Conservation (phyloP, 2,888 invertebrate genomes). For the Labia minor region DNA sequence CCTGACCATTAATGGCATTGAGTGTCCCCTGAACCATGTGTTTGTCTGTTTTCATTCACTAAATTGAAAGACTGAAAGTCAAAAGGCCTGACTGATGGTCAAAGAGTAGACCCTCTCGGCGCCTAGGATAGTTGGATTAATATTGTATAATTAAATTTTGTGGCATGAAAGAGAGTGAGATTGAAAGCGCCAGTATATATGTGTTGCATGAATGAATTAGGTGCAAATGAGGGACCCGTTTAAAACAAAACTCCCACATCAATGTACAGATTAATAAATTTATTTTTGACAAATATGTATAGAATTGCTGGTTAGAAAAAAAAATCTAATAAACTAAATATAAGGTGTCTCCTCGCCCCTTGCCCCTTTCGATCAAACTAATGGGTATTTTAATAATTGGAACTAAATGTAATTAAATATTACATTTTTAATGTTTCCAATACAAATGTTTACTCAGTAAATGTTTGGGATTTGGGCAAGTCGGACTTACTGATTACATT, state of each 20-base stretch:
- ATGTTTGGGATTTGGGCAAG: slow-evolving; percentile 14
- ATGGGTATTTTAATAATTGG: slow-evolving; percentile 19
- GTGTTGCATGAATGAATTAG: not conserved
- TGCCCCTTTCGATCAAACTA: slow-evolving; percentile 20
- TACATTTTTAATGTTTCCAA: not conserved
- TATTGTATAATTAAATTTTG: slow-evolving; percentile 8
- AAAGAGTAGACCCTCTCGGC: not conserved
- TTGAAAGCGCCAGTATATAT: slow-evolving; percentile 3
- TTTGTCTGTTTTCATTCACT: not conserved
- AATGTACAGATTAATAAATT: slow-evolving; percentile 27
- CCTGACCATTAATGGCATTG: not conserved
- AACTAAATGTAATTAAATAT: slow-evolving; percentile 15
- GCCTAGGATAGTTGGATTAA: slow-evolving; percentile 7
- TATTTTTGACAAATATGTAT: slow-evolving; percentile 27
- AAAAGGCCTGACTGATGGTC: slow-evolving; percentile 7
- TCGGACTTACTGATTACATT: slow-evolving; percentile 3
- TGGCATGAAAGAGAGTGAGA: not conserved
- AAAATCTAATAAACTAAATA: slow-evolving; percentile 20
- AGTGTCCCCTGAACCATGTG: not conserved
- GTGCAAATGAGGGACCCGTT: not conserved
- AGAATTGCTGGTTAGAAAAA: slow-evolving; percentile 24
- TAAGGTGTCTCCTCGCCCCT: slow-evolving; percentile 23
- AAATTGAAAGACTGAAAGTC: slow-evolving; percentile 13
- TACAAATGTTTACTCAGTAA: slow-evolving; percentile 2
- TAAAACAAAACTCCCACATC: slow-evolving; percentile 19